Conservation (phyloP, 2,113 vertebrate genomes). For the Triplophysa siluroides region DNA sequence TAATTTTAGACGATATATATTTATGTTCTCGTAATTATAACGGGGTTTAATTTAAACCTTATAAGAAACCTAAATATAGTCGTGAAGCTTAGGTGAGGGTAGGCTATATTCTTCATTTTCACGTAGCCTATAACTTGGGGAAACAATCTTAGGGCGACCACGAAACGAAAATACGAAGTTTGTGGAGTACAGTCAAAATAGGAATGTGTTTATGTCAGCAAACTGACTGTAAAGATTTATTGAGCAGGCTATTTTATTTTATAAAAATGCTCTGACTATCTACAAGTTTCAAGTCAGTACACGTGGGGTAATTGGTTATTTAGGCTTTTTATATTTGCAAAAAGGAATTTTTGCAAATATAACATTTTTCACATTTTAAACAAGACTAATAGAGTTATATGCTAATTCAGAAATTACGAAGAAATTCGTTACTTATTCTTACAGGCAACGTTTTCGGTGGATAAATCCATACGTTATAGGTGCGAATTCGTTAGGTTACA, state of each 20-base stretch:
- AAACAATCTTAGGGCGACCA: background rate
- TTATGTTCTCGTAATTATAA: background rate
- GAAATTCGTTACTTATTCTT: background rate
- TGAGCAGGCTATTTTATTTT: background rate
- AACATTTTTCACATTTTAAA: background rate
- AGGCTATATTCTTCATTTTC: background rate
- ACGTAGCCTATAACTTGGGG: background rate
- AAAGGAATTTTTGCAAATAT: too few species aligned
- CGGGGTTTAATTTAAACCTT: background rate
- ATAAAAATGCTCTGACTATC: background rate
- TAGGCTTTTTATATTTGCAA: background rate
- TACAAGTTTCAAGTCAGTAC: background rate
- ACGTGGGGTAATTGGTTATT: background rate
- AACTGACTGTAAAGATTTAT: background rate
- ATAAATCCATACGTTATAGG: background rate
- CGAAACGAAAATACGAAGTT: background rate
- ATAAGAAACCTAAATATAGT: background rate
- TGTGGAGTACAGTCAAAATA: background rate
- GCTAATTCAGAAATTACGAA: background rate
- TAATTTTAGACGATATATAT: too few species aligned
- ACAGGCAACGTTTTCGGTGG: background rate
- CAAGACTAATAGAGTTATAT: background rate
- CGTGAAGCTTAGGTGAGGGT: background rate
- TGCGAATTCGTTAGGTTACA: slow-evolving; percentile 2
- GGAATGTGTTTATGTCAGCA: background rate